Base-by-base conservation (phyloP, 2,888 invertebrate species). In the Thelaira solivaga region DNA sequence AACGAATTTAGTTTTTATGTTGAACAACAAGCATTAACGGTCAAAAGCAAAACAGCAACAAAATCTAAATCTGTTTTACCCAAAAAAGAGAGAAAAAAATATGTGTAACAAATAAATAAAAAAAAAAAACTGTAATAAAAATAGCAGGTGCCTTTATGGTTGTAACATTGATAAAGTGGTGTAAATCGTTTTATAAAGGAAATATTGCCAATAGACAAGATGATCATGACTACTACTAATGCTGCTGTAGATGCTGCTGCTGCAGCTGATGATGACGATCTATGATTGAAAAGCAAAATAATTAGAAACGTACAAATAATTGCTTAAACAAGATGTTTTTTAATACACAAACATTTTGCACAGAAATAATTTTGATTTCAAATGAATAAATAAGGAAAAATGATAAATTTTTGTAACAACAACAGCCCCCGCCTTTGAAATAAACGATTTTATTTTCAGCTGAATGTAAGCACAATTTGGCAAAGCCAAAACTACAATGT, bases 101-200 rank as follows among this genome's bases (percentile, higher is more conserved):
- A n/a, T n/a, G 31, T 69, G 69, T 55, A 67, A 68, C 67, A 75
- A 61, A 55, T 53, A 22, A n/a, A n/a, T n/a, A n/a, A n/a, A n/a
- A n/a, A n/a, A n/a, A 53, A 41, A 69, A 53, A 74, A 76, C 47
- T 57, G 76, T 76, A 76, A 76, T 64, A 76, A 76, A 71, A 72
- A 22, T 47, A 62, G 49, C 77, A 77, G 77, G 77, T 77, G 77
- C 55, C 65, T 71, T 71, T 57, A 76, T 64, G 57, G 57, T 59
- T 59, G 45, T 68, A 75, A 68, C 67, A 75, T 75, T 68, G 74
- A 75, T 75, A 61, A 61, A 75, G 45, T 61, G 31, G 22, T 62
- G 29, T 61, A 75, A 68, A 62, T 45, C 29, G 45, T 53, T 67
- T 53, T 51, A 67, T 61, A 61, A 61, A 67, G 61, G 61, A 68